Conservation (phyloP, 2,888 invertebrate species). For the Cataglyphis albicans region DNA sequence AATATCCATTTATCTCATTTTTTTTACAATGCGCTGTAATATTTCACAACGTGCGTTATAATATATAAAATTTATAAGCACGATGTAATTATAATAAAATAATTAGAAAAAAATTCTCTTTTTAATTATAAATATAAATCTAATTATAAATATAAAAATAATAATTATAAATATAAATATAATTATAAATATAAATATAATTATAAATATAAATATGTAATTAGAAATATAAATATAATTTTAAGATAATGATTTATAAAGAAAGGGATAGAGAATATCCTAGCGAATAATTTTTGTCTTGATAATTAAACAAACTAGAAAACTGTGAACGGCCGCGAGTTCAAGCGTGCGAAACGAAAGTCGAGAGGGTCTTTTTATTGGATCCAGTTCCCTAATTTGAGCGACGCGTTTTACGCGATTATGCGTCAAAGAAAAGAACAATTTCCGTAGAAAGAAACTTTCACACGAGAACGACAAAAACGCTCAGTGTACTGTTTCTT, state of each 20-base stretch:
- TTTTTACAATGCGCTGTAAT: background rate
- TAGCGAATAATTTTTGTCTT: background rate
- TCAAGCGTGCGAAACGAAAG: slow-evolving; percentile 51
- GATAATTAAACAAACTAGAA: slow-evolving; percentile 27
- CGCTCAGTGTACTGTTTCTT: background rate
- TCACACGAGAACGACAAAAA: slow-evolving; percentile 45
- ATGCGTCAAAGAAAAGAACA: slow-evolving; percentile 36
- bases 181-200: background rate
- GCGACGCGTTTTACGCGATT: slow-evolving; percentile 46
- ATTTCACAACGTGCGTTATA: too few relatives aligned
- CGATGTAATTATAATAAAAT: too few relatives aligned
- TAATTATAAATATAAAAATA: too few relatives aligned
- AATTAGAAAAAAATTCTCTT: background rate
- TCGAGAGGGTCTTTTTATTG: slow-evolving; percentile 36
- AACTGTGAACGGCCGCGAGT: background rate
- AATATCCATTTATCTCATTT: too few relatives aligned
- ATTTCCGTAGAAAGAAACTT: slow-evolving; percentile 61
- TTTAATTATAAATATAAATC: background rate
- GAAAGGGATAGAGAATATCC: background rate
- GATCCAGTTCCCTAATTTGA: slow-evolving; percentile 27
- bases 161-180: too few relatives aligned
- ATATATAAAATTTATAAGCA: too few relatives aligned
- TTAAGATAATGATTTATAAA: background rate
- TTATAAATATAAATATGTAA: background rate
- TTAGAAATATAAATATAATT: too few relatives aligned